A percentile compares a stretch with the other conserved stretches of the same genome.
Evolutionary conservation across 2,797 vertebrate genomes (phyloP).

Genomic region (Malacoraja senta): DNA sequence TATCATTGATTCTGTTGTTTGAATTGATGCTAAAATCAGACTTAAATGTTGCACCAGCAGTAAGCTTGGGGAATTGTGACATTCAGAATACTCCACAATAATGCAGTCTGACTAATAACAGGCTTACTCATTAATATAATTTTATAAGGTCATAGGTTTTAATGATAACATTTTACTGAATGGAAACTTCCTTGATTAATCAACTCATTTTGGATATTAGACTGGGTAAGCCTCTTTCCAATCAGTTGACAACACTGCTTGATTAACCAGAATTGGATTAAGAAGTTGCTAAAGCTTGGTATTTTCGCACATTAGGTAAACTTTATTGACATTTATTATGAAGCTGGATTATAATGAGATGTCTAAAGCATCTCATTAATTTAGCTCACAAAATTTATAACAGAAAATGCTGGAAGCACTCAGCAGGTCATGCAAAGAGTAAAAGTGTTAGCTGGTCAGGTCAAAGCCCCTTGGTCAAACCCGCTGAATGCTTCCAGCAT

Average conservation of each 20-base stretch:
- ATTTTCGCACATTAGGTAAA: neutral
- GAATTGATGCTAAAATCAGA: neutral
- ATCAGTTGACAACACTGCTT: neutral
- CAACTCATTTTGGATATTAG: neutral
- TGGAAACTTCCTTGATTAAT: slow-evolving; percentile 18
- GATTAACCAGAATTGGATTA: neutral
- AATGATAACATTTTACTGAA: neutral
- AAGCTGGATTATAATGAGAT: neutral
- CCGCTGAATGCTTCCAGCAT: no score
- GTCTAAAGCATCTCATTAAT: slow-evolving; percentile 14
- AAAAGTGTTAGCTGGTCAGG: no score
- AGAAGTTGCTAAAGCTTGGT: neutral
- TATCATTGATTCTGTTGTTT: neutral
- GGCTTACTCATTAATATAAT: neutral
- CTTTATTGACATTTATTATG: neutral
- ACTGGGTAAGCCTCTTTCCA: neutral
- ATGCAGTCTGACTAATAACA: neutral
- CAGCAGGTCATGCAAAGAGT: no score
- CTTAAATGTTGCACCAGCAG: neutral
- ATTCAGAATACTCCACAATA: neutral
- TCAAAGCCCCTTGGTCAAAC: no score
- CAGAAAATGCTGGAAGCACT: no score
- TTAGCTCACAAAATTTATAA: neutral
- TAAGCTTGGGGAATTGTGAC: neutral
- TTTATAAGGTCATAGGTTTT: neutral